phyloP scores from a whole-genome alignment of 2,797 vertebrate species.

The Emydoidea blandingii region DNA sequence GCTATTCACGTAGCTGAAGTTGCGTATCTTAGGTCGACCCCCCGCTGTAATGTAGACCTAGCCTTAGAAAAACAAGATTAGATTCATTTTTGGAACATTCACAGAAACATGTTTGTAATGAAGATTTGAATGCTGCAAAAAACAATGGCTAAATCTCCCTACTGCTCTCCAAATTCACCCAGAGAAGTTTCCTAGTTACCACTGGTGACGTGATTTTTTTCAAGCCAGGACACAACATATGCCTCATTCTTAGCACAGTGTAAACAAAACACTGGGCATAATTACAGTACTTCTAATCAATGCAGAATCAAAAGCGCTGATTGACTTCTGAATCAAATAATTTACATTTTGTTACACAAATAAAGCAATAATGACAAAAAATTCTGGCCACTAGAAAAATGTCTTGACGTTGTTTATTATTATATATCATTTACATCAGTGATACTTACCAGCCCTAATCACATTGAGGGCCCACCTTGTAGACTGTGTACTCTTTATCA shows the following conservation, averaged over 20 bases:
- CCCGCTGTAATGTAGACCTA: too few species aligned
- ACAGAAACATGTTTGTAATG: neutral
- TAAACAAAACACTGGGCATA: constrained; percentile 22
- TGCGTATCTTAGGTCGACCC: too few species aligned
- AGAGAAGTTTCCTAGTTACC: neutral
- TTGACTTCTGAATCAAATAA: neutral
- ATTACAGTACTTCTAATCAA: constrained; percentile 17
- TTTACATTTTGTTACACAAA: neutral
- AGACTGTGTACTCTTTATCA: too few species aligned
- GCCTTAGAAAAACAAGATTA: neutral
- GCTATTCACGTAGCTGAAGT: too few species aligned
- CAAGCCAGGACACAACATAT: neutral
- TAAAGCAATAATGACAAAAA: constrained; percentile 35
- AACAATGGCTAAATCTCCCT: neutral
- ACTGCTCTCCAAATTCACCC: neutral
- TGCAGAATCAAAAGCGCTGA: constrained; percentile 35
- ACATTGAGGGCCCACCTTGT: too few species aligned
- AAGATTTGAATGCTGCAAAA: neutral
- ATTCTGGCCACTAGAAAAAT: neutral
- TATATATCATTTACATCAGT: neutral
- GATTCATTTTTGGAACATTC: neutral
- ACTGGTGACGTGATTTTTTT: neutral
- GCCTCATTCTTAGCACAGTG: neutral
- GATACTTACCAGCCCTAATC: too few species aligned
- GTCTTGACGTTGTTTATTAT: constrained; percentile 17